A percentile compares a stretch with the other conserved stretches of the same genome.
These are phyloP conservation scores for Meganola albula DNA, from an alignment of 2,888 invertebrate species.

Conservation along the genomic window DNA sequence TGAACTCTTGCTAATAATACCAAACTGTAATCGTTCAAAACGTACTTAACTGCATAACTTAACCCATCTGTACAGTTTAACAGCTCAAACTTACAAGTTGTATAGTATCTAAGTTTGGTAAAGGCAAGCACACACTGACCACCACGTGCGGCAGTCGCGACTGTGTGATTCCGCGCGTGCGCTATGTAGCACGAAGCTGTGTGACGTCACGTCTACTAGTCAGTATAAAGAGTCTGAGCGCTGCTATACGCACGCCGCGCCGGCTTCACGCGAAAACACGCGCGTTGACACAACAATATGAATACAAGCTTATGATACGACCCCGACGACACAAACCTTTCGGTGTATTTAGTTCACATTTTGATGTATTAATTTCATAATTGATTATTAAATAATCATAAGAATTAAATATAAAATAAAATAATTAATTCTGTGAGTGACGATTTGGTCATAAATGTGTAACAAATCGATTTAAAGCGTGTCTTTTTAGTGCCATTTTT, in stretches of 20 bases:
- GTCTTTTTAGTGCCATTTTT: constrained; percentile 75
- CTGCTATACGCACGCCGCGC: constrained; percentile 44
- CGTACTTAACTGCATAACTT: neutral
- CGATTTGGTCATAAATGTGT: constrained; percentile 36
- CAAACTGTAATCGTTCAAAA: no score
- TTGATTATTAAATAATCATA: constrained; percentile 13
- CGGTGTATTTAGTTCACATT: constrained; percentile 60
- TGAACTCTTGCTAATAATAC: no score
- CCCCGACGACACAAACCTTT: constrained; percentile 36
- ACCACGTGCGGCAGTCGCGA: constrained; percentile 24
- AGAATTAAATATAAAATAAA: constrained; percentile 25
- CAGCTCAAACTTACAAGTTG: constrained; percentile 16
- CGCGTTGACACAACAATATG: constrained; percentile 60
- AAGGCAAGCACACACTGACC: constrained; percentile 20
- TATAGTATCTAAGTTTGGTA: constrained; percentile 19
- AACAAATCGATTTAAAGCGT: constrained; percentile 55
- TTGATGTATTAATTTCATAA: constrained; percentile 34
- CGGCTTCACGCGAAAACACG: constrained; percentile 43
- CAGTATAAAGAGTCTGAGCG: constrained; percentile 44
- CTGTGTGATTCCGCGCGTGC: constrained; percentile 30
- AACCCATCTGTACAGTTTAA: neutral
- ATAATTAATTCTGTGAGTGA: constrained; percentile 28
- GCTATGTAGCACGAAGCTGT: constrained; percentile 28
- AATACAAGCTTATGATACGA: constrained; percentile 52
- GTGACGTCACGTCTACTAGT: constrained; percentile 43